Evolutionary conservation across 2,888 invertebrate species (phyloP).

Genomic region (Heliconius erato): DNA sequence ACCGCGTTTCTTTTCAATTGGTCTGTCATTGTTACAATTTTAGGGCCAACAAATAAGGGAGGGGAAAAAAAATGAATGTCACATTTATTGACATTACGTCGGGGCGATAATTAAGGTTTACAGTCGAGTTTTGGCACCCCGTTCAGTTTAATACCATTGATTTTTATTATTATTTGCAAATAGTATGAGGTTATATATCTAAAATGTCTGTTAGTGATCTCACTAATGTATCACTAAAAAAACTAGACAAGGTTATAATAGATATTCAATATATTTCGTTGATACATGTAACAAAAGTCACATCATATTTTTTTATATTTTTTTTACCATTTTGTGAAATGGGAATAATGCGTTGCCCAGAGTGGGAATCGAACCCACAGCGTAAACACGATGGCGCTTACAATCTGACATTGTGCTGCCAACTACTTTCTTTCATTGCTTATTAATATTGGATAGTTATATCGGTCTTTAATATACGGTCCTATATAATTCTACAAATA

Average conservation of each 20-base stretch:
- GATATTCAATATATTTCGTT: too few relatives aligned
- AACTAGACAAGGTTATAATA: too few relatives aligned
- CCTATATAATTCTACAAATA: background rate
- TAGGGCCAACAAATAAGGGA: slow-evolving; percentile 83
- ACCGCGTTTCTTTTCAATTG: slow-evolving; percentile 54
- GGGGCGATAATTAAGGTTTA: slow-evolving; percentile 82
- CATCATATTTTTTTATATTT: too few relatives aligned
- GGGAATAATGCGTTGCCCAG: too few relatives aligned
- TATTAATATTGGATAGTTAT: background rate
- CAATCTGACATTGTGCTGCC: background rate
- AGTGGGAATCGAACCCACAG: too few relatives aligned
- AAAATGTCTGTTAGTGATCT: too few relatives aligned
- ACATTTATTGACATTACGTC: slow-evolving; percentile 83
- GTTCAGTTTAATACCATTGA: slow-evolving; percentile 74
- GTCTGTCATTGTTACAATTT: slow-evolving; percentile 70
- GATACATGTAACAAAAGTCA: too few relatives aligned
- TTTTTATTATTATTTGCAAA: slow-evolving; percentile 71
- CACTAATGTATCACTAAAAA: too few relatives aligned
- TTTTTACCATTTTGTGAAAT: too few relatives aligned
- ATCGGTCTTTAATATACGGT: background rate
- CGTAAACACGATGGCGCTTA: too few relatives aligned
- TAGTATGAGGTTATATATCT: slow-evolving; percentile 37
- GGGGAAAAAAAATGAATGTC: slow-evolving; percentile 78
- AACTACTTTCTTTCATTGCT: background rate
- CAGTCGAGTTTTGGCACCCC: slow-evolving; percentile 66